Evolutionary conservation across 2,113 vertebrate species (phyloP), one percentile per base, ranked within the genome.

Genomic region (Megaptera novaeangliae): DNA sequence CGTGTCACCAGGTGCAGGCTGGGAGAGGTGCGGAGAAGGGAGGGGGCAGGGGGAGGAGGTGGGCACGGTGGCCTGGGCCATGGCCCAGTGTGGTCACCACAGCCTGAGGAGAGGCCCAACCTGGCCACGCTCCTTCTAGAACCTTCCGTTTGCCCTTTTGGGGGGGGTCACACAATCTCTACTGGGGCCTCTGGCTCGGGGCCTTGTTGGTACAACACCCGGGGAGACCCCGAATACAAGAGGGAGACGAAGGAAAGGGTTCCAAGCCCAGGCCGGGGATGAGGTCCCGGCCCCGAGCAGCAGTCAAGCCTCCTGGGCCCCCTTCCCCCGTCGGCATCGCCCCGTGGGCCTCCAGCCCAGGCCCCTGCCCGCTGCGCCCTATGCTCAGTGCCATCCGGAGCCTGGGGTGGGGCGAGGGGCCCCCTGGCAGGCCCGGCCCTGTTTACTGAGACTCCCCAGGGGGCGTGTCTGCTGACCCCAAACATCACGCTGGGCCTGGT

Each of bases 1-100:
- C 4, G 0, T 46, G 92, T 96, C 94, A 92, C 97, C 44, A 90
- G 95, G 81, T 80, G 61, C n/a, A 23, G 87, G 66, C 15, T 34
- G 81, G 88, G 49, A 9, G 46, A 77, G 39, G 21, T 25, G 61
- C 2, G 1, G 14, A 52, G 52, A 25, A 11, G n/a, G 64, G 52
- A 36, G 77, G 52, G 13, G 6, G 77, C 34, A 3, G 23, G 77
- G n/a, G 55, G 36, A 14, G 77, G 49, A 36, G 77, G 52, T 3
- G 12, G 34, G 49, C 12, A 13, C 5, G 39, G 66, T 3, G 12
- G 66, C 13, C 18, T 2, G 29, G 59, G 46, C 84, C 21, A 15
- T 1, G 4, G 46, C 80, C 34, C 6, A 0, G 52, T n/a, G n/a
- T 3, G 64, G 49, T 31, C 18, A 1, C 46, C 25, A 1, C 34